Conservation (phyloP, 2,888 invertebrate species). For the Dynastes hyllus region DNA sequence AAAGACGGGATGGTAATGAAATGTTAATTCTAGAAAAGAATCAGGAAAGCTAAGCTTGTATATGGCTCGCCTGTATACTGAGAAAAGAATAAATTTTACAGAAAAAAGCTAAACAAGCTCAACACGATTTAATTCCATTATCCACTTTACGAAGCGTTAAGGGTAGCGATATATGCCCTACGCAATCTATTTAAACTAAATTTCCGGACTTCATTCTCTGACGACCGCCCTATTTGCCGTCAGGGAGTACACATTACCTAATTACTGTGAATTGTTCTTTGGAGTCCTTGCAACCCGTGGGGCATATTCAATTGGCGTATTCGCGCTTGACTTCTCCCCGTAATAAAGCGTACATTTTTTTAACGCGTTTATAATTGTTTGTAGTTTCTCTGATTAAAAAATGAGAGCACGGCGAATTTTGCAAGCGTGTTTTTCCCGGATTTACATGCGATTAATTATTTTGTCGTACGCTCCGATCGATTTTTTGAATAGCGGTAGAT, state of each 20-base stretch:
- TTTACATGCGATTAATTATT: conserved; percentile 35
- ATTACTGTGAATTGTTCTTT: conserved; percentile 48
- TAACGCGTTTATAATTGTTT: conserved; percentile 46
- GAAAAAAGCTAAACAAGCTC: background rate
- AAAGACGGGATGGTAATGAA: too few species aligned
- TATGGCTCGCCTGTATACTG: too few species aligned
- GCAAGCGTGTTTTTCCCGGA: conserved; percentile 27
- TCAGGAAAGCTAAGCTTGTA: too few species aligned
- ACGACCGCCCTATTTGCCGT: conserved; percentile 32
- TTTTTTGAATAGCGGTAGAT: background rate
- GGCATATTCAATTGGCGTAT: conserved; percentile 49
- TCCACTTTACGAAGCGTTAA: conserved; percentile 23
- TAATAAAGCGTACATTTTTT: conserved; percentile 47
- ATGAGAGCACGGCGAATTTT: conserved; percentile 26
- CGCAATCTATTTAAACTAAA: conserved; percentile 46
- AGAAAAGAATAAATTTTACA: background rate
- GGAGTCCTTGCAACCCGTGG: conserved; percentile 41
- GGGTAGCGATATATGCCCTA: conserved; percentile 14
- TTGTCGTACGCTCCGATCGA: conserved; percentile 16
- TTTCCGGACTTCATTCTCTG: conserved; percentile 32
- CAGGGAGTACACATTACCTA: conserved; percentile 35
- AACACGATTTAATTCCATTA: conserved; percentile 32
- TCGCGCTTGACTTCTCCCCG: conserved; percentile 43
- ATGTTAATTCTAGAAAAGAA: too few species aligned
- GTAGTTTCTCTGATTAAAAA: conserved; percentile 36